Conservation (phyloP, 2,113 vertebrate species). For the Cyprinodon brontotheroides region DNA sequence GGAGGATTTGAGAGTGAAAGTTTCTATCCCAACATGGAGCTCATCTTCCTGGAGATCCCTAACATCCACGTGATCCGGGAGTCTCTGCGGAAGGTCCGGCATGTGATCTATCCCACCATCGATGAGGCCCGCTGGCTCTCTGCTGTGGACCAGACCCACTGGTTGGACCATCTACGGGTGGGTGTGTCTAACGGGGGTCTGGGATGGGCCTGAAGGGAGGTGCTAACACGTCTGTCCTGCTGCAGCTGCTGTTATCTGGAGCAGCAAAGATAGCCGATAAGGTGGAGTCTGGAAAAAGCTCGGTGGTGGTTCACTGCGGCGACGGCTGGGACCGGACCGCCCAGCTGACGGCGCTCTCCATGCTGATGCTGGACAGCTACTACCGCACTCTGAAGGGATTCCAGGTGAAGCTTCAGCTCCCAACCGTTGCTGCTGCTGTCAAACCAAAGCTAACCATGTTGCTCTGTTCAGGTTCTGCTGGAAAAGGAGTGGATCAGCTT, state of each 20-base stretch:
- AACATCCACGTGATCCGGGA: slow-evolving; percentile 99
- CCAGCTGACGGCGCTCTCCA: slow-evolving; percentile 92
- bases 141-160: slow-evolving; percentile 90
- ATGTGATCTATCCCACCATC: slow-evolving; percentile 91
- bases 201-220: too few species aligned
- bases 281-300: slow-evolving; percentile 92
- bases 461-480: slow-evolving; percentile 80
- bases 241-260: slow-evolving; percentile 88
- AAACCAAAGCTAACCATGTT: too few species aligned
- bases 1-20: slow-evolving; percentile 93
- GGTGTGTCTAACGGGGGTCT: too few species aligned
- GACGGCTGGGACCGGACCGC: slow-evolving; percentile 96
- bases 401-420: slow-evolving; percentile 68
- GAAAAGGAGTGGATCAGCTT: slow-evolving; percentile 99
- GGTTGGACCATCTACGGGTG: slow-evolving; percentile 95
- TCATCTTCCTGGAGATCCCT: slow-evolving; percentile 93
- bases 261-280: slow-evolving; percentile 92
- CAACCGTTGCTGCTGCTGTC: too few species aligned
- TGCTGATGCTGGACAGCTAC: slow-evolving; percentile 96
- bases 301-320: slow-evolving; percentile 95
- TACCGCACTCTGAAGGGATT: slow-evolving; percentile 94
- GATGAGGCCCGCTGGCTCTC: slow-evolving; percentile 92
- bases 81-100: slow-evolving; percentile 93
- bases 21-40: slow-evolving; percentile 90
- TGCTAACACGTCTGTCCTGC: background rate